Conservation (phyloP, 1,140 invertebrate species). For the Aphis craccivora region DNA sequence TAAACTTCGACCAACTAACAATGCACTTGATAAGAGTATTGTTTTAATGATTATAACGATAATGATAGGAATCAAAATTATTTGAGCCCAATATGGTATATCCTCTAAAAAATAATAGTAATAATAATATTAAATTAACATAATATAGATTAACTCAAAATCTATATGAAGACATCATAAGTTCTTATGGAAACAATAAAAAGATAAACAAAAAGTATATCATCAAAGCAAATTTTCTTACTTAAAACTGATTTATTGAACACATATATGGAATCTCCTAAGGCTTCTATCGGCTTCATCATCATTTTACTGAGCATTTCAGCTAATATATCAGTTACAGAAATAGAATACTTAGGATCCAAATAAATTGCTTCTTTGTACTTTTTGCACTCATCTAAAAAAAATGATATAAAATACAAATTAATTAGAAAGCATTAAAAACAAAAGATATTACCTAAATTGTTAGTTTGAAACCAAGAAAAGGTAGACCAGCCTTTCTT, state of each 20-base stretch:
- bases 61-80: constrained; percentile 32
- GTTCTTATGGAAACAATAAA: neutral
- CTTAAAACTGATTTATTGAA: constrained; percentile 52
- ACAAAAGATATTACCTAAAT: constrained; percentile 28
- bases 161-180: neutral
- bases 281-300: constrained; percentile 32
- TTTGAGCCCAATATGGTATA: constrained; percentile 22
- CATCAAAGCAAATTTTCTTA: neutral
- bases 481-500: neutral
- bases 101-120: constrained; percentile 20
- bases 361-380: constrained; percentile 42
- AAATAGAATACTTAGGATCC: constrained; percentile 46
- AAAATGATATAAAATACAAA: neutral
- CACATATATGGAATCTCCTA: constrained; percentile 42
- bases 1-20: constrained; percentile 41
- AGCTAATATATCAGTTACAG: constrained; percentile 23
- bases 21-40: constrained; percentile 7
- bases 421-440: neutral
- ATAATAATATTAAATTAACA: neutral
- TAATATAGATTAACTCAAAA: neutral
- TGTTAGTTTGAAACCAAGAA: neutral
- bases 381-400: constrained; percentile 45
- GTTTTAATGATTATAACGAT: constrained; percentile 22
- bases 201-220: neutral
- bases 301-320: constrained; percentile 40